These are phyloP conservation scores for Mustelus asterias DNA, from an alignment of 2,113 vertebrate genomes.

Conservation along the genomic window DNA sequence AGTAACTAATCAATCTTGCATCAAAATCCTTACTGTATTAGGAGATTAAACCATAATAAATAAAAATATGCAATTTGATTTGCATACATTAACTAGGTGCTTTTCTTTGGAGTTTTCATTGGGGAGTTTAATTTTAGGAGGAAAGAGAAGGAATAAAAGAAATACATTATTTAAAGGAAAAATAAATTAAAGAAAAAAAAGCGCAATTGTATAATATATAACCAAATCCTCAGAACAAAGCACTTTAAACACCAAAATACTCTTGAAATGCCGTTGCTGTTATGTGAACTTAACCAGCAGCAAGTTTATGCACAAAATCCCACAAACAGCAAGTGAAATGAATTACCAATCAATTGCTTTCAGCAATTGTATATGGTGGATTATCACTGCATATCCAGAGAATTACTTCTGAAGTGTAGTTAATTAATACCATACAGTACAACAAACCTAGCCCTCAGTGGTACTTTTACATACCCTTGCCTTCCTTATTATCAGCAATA, in stretches of 20 bases:
- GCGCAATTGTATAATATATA: not conserved
- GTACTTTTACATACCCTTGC: not conserved
- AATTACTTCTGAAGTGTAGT: not conserved
- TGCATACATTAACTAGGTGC: not conserved
- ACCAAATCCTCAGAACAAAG: not conserved
- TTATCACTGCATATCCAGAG: not conserved
- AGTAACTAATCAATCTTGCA: not conserved
- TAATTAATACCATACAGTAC: not conserved
- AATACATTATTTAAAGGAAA: not conserved
- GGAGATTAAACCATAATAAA: not conserved
- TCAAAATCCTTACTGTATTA: not conserved
- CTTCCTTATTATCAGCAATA: not conserved
- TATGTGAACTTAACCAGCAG: not conserved
- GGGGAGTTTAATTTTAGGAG: not conserved
- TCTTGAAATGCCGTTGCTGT: constrained; percentile 7
- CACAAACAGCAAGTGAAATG: not conserved
- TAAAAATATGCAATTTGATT: not conserved
- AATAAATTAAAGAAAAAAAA: not conserved
- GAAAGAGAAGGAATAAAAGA: not conserved
- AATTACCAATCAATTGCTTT: not conserved
- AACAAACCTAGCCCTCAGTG: not conserved
- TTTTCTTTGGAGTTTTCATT: not conserved
- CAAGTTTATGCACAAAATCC: not conserved
- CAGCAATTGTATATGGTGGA: not conserved
- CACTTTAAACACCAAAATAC: not conserved